These are phyloP conservation scores for Barnardius zonarius DNA, from an alignment of 2,113 vertebrate species.

Conservation along the genomic window DNA sequence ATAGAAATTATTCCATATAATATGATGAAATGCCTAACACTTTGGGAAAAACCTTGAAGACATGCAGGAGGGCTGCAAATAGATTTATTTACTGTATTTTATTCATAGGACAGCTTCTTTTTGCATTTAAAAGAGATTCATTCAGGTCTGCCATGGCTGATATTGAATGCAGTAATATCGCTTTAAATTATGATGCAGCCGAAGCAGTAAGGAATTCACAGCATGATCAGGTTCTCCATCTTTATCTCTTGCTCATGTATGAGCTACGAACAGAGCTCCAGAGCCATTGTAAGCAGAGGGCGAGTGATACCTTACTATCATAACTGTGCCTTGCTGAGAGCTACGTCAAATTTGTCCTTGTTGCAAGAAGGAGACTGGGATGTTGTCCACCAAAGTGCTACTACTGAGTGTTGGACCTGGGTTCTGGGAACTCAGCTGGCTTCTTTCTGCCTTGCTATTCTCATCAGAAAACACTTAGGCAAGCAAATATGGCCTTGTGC, in stretches of 20 bases:
- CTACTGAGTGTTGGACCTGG: not conserved
- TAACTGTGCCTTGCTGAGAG: not conserved
- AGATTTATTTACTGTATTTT: not conserved
- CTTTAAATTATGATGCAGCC: not conserved
- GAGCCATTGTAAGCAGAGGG: not conserved
- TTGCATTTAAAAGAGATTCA: not conserved
- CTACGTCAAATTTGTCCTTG: not conserved
- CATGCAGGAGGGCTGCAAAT: not conserved
- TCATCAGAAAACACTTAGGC: not conserved
- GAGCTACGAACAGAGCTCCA: not conserved
- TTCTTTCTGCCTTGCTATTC: not conserved
- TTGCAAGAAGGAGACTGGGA: not conserved
- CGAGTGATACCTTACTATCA: not conserved
- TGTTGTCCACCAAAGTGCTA: not conserved
- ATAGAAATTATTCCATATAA: not conserved
- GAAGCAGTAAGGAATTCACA: not conserved
- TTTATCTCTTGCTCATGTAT: not conserved
- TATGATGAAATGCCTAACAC: not conserved
- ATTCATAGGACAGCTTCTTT: not conserved
- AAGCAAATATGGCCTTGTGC: not conserved
- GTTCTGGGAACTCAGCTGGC: not conserved
- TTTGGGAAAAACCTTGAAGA: not conserved
- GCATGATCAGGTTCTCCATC: not conserved
- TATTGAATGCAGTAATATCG: not conserved
- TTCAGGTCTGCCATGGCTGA: not conserved